Conservation (phyloP, 2,888 invertebrate species). For the Resseliella maxima region DNA sequence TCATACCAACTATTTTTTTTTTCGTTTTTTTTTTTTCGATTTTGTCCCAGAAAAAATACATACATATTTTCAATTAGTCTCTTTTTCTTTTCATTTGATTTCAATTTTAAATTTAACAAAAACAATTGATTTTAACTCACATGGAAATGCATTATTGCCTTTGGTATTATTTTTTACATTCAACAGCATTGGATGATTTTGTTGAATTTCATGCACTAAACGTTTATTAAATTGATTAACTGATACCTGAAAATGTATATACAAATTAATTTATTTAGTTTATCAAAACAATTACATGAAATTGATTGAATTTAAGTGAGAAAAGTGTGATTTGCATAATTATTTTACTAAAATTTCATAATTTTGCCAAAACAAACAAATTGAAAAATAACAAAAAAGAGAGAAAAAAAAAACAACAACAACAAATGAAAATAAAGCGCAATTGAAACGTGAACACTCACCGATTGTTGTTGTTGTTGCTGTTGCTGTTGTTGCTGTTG, state of each 20-base stretch:
- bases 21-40: neutral
- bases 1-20: constrained; percentile 5
- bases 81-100: neutral
- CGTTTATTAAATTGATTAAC: constrained; percentile 65
- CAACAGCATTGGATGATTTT: constrained; percentile 66
- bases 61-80: no score
- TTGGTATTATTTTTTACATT: constrained; percentile 1
- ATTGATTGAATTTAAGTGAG: neutral
- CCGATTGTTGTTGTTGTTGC: neutral
- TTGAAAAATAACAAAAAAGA: neutral
- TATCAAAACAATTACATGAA: neutral
- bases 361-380: no score
- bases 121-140: neutral
- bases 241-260: constrained; percentile 54
- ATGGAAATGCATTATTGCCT: constrained; percentile 32
- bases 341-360: no score
- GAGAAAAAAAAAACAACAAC: neutral
- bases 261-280: neutral
- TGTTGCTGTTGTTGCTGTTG: constrained; percentile 46
- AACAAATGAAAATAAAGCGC: neutral
- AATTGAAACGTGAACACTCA: neutral
- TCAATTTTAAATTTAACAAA: neutral
- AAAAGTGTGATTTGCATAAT: neutral
- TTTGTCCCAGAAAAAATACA: no score
- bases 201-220: constrained; percentile 67